phyloP scores from a whole-genome alignment of 2,888 invertebrate species.

The Aspidapion aeneum region DNA sequence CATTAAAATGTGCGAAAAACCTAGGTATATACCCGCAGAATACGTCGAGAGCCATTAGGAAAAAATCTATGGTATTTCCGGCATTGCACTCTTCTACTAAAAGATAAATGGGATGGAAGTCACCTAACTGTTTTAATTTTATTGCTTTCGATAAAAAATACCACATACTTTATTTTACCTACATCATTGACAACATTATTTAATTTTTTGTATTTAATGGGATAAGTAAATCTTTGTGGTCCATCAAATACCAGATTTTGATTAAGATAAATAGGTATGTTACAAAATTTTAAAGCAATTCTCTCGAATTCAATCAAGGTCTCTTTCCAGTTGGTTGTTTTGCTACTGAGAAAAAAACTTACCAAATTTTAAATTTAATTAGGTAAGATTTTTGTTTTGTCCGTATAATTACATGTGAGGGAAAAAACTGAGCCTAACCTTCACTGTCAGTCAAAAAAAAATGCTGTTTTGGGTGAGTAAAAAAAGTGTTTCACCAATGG shows the following conservation, averaged over 20 bases:
- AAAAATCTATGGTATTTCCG: too few relatives aligned
- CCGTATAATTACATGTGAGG: too few relatives aligned
- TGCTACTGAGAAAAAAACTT: not conserved
- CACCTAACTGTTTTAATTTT: not conserved
- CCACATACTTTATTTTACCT: not conserved
- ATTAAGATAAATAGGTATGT: not conserved
- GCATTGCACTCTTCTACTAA: too few relatives aligned
- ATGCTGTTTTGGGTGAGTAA: not conserved
- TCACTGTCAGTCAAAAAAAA: not conserved
- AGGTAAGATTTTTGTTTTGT: not conserved
- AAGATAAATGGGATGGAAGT: not conserved
- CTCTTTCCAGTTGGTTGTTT: not conserved
- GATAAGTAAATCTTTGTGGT: too few relatives aligned
- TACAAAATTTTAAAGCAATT: not conserved
- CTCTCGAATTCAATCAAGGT: not conserved
- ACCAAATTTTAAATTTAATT: not conserved
- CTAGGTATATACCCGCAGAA: too few relatives aligned
- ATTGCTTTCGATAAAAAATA: not conserved
- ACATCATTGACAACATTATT: not conserved
- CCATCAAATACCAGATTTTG: not conserved
- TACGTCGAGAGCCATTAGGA: too few relatives aligned
- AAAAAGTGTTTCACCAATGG: conserved; percentile 10
- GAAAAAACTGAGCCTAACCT: not conserved
- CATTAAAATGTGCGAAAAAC: not conserved
- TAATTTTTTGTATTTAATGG: too few relatives aligned